Evolutionary conservation across 2,888 invertebrate genomes (phyloP).

Genomic region (Polyommatus iphigenia): DNA sequence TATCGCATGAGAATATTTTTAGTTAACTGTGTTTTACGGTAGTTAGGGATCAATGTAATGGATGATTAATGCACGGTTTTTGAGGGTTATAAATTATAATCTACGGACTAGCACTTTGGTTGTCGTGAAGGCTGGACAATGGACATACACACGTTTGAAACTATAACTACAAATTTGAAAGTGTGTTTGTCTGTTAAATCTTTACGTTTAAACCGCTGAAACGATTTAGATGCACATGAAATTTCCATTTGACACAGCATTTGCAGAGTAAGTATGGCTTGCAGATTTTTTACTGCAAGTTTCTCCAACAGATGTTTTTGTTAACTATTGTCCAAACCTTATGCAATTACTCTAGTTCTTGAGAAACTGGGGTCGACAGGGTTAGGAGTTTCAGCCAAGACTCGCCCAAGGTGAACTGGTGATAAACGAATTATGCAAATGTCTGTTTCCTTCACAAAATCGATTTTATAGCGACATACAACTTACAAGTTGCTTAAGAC

Average conservation of each 20-base stretch:
- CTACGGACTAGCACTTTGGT: too few species aligned
- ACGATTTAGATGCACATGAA: neutral
- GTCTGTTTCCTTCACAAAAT: conserved; percentile 18
- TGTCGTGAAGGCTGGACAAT: too few species aligned
- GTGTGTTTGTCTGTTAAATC: too few species aligned
- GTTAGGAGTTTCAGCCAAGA: conserved; percentile 14
- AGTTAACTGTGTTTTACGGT: neutral
- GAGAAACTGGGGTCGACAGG: conserved; percentile 21
- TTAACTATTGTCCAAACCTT: neutral
- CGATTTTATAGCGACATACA: conserved; percentile 2
- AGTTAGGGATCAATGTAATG: neutral
- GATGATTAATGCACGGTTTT: neutral
- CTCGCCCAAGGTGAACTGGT: conserved; percentile 16
- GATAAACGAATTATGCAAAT: conserved; percentile 20
- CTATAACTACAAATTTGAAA: too few species aligned
- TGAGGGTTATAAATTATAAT: too few species aligned
- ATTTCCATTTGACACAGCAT: neutral
- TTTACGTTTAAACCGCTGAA: neutral
- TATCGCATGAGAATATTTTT: neutral
- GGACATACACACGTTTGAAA: too few species aligned
- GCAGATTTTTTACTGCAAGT: neutral
- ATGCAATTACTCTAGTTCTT: conserved; percentile 14
- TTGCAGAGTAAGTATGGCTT: neutral
- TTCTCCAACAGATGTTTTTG: neutral
- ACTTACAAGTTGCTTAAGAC: neutral